Base-by-base conservation (phyloP, 2,888 invertebrate species). In the Opisthograptis luteolata region DNA sequence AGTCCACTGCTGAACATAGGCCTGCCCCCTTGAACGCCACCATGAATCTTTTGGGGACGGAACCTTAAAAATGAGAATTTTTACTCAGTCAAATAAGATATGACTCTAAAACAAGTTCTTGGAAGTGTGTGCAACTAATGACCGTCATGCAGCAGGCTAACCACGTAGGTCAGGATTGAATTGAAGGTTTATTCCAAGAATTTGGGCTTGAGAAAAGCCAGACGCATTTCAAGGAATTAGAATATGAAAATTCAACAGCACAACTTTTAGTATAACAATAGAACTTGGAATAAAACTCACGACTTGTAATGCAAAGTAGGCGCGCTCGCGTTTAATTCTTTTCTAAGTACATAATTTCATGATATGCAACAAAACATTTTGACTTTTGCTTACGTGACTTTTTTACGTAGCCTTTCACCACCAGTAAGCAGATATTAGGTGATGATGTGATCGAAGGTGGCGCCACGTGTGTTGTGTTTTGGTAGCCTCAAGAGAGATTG, bases 131-230 rank as follows among this genome's bases (percentile, higher is more conserved):
- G 31, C 14, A 30, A 51, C 44, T 35, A 45, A 45, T 28, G 40
- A 14, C 30, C 12, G 30, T 20, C 36, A 47, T 47, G 43, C 25
- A 1, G 46, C 43, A 53, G 17, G 37, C 52, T 35, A 34, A 43
- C 47, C 52, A 47, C 52, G 52, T 47, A 53, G 39, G 50, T 49
- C 31, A 49, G 48, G 25, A 17, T 39, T 44, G 50, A 35, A 44
- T 34, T 40, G 32, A 24, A 30, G 12, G 27, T 41, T 30, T 25
- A 34, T 53, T 53, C 52, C 20, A 13, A 43, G 52, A 53, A 53
- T 6, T 30, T 14, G 35, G 30, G 50, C 40, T 44, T 45, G 50
- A 45, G 50, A 51, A 35, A 51, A 40, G n/a, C 9, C 27, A 34
- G 25, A 10, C 27, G 27, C n/a, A n/a, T n/a, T n/a, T n/a, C n/a